Conservation (phyloP, 37 sponge, comb jelly and placozoan genomes). For the Mnemiopsis leidyi region DNA sequence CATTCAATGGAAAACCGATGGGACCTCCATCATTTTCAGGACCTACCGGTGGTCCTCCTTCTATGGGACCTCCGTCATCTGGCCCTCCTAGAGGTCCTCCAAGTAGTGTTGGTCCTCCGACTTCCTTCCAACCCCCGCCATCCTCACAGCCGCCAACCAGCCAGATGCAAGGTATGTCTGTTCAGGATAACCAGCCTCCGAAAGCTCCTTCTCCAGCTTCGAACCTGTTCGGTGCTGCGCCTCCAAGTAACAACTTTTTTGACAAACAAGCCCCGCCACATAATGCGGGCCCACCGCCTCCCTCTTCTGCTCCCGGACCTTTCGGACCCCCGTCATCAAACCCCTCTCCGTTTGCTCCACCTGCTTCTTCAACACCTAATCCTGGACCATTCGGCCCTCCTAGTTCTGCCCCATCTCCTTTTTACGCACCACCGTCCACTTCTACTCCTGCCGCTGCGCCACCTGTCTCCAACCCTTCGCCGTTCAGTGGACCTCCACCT, state of each 20-base stretch:
- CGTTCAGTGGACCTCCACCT: slow-evolving; percentile 3
- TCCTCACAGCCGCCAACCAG: not conserved
- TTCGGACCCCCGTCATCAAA: not conserved
- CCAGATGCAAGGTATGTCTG: not conserved
- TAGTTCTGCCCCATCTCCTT: not conserved
- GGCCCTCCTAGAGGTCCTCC: slow-evolving; percentile 1
- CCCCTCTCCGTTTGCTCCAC: not conserved
- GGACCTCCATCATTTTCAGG: not conserved
- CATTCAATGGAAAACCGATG: slow-evolving; percentile 24
- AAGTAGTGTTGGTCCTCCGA: not conserved
- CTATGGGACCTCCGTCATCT: not conserved
- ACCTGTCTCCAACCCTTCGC: not conserved
- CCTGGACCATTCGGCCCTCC: slow-evolving; percentile 16
- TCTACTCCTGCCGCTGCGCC: not conserved
- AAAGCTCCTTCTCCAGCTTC: slow-evolving; percentile 31
- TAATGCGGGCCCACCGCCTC: not conserved
- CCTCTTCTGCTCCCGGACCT: not conserved
- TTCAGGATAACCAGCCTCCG: not conserved
- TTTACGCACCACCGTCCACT: not conserved
- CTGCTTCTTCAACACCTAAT: not conserved
- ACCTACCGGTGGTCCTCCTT: not conserved
- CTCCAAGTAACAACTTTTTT: not conserved
- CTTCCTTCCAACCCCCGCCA: not conserved
- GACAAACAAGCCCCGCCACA: not conserved
- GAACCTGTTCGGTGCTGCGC: not conserved